Percentiles rank a stretch among this genome's conserved stretches.
These are phyloP conservation scores for Lagodon rhomboides DNA, from an alignment of 2,797 vertebrate species.

Conservation along the genomic window DNA sequence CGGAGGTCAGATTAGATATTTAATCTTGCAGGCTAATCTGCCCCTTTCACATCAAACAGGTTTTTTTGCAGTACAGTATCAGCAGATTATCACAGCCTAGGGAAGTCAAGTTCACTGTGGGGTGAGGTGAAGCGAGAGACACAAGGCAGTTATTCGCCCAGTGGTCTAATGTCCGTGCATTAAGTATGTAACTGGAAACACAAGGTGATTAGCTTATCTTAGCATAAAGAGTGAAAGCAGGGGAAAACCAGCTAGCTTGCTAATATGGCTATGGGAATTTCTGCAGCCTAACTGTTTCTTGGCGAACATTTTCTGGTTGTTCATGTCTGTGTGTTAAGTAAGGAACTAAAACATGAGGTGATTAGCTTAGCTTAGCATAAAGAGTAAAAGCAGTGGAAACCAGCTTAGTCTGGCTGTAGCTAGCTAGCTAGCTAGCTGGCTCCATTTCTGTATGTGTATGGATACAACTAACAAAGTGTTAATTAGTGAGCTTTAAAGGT, in stretches of 20 bases:
- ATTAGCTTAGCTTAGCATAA: slow-evolving; percentile 13
- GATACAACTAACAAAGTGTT: background rate
- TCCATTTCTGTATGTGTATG: background rate
- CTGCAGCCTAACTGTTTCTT: too few species aligned
- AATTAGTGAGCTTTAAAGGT: background rate
- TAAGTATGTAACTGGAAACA: background rate
- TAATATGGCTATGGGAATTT: background rate
- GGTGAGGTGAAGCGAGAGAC: background rate
- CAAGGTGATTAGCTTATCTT: background rate
- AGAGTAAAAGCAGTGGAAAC: background rate
- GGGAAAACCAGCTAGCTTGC: background rate
- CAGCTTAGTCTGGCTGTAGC: background rate
- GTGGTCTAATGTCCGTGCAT: background rate
- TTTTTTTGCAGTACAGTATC: background rate
- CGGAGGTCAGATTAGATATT: background rate
- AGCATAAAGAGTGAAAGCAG: background rate
- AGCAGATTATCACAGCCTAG: background rate
- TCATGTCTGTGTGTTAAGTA: background rate
- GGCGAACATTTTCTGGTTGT: too few species aligned
- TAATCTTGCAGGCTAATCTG: background rate
- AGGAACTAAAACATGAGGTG: background rate
- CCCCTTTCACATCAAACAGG: background rate
- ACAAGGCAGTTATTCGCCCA: background rate
- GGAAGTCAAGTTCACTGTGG: background rate
- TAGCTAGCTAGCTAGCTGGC: background rate